phyloP scores from a whole-genome alignment of 2,113 vertebrate genomes.

The Hippocampus comes region DNA sequence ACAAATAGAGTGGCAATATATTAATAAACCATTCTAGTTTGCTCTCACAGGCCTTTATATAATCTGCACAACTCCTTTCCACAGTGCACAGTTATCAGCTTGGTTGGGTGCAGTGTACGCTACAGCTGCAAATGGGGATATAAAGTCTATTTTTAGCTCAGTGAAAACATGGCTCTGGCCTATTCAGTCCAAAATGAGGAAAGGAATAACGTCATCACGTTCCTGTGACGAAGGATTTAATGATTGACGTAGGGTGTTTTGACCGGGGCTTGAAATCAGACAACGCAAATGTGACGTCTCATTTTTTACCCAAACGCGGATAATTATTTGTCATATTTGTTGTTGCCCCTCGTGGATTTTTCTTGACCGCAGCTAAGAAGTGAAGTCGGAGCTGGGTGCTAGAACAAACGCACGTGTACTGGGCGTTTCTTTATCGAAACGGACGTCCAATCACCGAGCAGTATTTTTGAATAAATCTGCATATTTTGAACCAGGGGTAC shows the following conservation, averaged over 20 bases:
- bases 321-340: neutral
- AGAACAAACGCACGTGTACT: constrained; percentile 75
- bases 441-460: constrained; percentile 37
- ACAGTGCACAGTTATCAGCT: constrained; percentile 23
- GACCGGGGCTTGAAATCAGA: neutral
- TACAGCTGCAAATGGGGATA: constrained; percentile 47
- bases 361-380: neutral
- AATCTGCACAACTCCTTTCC: constrained; percentile 12
- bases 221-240: neutral
- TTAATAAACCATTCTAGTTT: constrained; percentile 10
- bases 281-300: neutral
- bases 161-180: constrained; percentile 47
- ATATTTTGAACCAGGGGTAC: constrained; percentile 23
- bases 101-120: constrained; percentile 47
- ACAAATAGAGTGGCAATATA: neutral
- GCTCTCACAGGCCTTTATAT: constrained; percentile 5
- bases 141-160: constrained; percentile 61
- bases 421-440: constrained; percentile 53
- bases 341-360: neutral
- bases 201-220: constrained; percentile 1
- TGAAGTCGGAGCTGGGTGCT: constrained; percentile 39
- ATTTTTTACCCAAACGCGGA: neutral
- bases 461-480: constrained; percentile 48
- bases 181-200: constrained; percentile 27
- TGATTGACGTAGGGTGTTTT: rapidly evolving